Percentiles rank a stretch among this genome's conserved stretches.
phyloP scores from a whole-genome alignment of 2,888 invertebrate species.

The Diarsia rubi region DNA sequence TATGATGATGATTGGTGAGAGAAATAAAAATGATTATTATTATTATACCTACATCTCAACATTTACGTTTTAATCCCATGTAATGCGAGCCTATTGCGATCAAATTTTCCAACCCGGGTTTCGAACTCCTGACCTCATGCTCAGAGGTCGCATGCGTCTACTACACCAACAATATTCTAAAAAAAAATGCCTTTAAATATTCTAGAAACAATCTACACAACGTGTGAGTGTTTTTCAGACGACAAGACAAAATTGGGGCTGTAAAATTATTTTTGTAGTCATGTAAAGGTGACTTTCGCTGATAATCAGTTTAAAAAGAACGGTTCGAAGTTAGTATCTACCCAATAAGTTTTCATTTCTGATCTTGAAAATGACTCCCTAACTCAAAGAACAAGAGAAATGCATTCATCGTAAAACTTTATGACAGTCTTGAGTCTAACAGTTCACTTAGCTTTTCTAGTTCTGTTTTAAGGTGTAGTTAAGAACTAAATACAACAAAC shows the following conservation, averaged over 20 bases:
- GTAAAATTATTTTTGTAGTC: not conserved
- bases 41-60: too few species aligned
- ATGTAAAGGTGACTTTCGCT: not conserved
- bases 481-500: not conserved
- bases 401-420: constrained; percentile 22
- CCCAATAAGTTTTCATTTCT: not conserved
- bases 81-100: too few species aligned
- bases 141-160: too few species aligned
- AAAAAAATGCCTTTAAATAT: not conserved
- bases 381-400: constrained; percentile 25
- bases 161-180: too few species aligned
- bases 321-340: not conserved
- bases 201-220: not conserved
- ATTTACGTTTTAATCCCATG: too few species aligned
- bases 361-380: not conserved
- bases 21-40: too few species aligned
- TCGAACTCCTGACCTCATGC: too few species aligned
- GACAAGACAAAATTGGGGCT: not conserved
- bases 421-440: not conserved
- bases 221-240: not conserved
- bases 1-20: too few species aligned
- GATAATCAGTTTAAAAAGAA: not conserved
- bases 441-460: constrained; percentile 2
- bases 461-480: not conserved
- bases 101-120: too few species aligned